Conservation (phyloP, 2,113 vertebrate species). For the Channa argus region DNA sequence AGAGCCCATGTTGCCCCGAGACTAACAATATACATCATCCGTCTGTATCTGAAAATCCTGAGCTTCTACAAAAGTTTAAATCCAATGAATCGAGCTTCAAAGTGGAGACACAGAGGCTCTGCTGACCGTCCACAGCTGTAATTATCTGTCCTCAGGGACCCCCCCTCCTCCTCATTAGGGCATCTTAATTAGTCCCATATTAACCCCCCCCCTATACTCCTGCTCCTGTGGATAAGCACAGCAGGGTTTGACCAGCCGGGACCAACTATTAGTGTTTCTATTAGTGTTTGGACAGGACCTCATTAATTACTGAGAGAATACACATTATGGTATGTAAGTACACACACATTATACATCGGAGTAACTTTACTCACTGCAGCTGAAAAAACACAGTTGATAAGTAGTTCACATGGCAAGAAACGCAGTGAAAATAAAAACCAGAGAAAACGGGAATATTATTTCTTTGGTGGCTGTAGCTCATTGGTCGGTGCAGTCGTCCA, state of each 20-base stretch:
- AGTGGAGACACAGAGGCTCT: neutral
- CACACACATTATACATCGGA: neutral
- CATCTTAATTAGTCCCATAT: slow-evolving; percentile 54
- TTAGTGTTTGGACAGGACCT: slow-evolving; percentile 24
- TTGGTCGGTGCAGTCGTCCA: no score
- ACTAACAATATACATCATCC: no score
- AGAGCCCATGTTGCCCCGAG: no score
- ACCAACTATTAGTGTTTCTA: slow-evolving; percentile 28
- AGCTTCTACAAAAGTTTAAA: no score
- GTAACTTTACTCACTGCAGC: no score
- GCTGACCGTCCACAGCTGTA: slow-evolving; percentile 1
- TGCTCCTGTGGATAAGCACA: slow-evolving; percentile 5
- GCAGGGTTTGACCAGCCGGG: slow-evolving; percentile 40
- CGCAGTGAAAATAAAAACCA: no score
- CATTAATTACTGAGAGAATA: neutral
- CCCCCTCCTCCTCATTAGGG: slow-evolving; percentile 11
- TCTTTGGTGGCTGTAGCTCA: no score
- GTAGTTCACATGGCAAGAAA: no score
- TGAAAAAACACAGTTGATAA: no score
- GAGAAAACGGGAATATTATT: no score
- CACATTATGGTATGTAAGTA: neutral
- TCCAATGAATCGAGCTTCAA: no score
- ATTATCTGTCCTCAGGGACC: slow-evolving; percentile 27
- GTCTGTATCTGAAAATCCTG: no score
- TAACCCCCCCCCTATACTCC: neutral